These are phyloP conservation scores for Megaceryle maxima DNA, from an alignment of 2,113 vertebrate genomes.

Conservation along the genomic window DNA sequence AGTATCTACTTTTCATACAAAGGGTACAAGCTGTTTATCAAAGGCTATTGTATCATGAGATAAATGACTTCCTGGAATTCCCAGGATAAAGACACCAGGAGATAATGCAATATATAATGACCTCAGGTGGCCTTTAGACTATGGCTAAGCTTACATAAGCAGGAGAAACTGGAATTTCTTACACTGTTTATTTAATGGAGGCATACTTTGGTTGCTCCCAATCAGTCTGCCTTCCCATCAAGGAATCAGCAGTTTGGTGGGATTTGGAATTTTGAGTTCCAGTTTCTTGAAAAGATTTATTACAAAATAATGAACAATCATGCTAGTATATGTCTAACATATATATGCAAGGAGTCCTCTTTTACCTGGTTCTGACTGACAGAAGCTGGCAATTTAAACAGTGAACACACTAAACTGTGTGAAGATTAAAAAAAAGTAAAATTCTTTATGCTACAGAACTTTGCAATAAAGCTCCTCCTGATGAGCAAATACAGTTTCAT, in stretches of 20 bases:
- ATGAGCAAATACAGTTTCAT: neutral
- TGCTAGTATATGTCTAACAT: neutral
- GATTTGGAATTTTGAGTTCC: neutral
- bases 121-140: neutral
- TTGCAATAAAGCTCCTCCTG: neutral
- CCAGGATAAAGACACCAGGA: neutral
- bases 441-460: neutral
- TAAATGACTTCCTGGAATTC: slow-evolving; percentile 45
- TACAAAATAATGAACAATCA: neutral
- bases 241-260: neutral
- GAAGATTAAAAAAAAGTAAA: neutral
- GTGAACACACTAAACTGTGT: neutral
- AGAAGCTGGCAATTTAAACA: neutral
- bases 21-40: slow-evolving; percentile 11
- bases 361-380: neutral
- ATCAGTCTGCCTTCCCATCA: neutral
- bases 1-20: slow-evolving; percentile 3
- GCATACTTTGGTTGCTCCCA: neutral
- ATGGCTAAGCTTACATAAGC: neutral
- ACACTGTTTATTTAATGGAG: neutral
- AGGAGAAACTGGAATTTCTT: neutral
- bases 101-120: neutral
- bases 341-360: neutral
- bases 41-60: slow-evolving; percentile 14
- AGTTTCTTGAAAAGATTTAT: neutral